Base-by-base conservation (phyloP, 2,888 invertebrate genomes). In the Hipparchia sbordonii region DNA sequence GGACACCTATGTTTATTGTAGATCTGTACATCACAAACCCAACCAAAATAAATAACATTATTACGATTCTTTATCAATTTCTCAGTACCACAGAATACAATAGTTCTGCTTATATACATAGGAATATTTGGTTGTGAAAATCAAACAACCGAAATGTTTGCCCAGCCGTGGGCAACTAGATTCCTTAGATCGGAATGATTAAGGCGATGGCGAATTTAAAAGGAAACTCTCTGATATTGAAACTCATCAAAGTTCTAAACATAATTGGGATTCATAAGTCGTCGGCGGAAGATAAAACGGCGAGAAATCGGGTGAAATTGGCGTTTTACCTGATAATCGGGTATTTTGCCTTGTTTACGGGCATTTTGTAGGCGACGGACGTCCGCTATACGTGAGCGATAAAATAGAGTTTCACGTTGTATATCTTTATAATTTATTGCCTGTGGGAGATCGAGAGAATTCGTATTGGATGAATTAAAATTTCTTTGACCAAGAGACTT, bases 281-380 rank as follows among this genome's bases (percentile, higher is more conserved):
- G 72, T 62, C 45, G 56, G 46, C 10, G 10, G 9, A 48, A 70
- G 67, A 72, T 69, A 51, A 69, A 70, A 68, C 51, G 63, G 70
- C 72, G 67, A 67, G 77, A 78, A 72, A 71, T 72, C 76, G 72
- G 72, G 77, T 69, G 76, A 78, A 77, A 76, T 71, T 76, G 66
- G 23, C 72, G 63, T 72, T 76, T 77, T 75, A 77, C 74, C 70
- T 72, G 67, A 73, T 71, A 73, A 74, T 72, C 74, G 63, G 51
- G 71, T 69, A 73, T 78, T 73, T 75, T 65, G 54, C 62, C 75
- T 73, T 59, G 74, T 75, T 71, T 62, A 67, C 13, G 10, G 23
- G 70, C 51, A 70, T 74, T 78, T 74, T 46, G 74, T 74, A 78
- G 57, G 73, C 76, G 52, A 12, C n/a, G 56, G 45, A 23, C 65